These are phyloP conservation scores for Mellilla xanthometata DNA, from an alignment of 2,888 invertebrate genomes.

Conservation along the genomic window DNA sequence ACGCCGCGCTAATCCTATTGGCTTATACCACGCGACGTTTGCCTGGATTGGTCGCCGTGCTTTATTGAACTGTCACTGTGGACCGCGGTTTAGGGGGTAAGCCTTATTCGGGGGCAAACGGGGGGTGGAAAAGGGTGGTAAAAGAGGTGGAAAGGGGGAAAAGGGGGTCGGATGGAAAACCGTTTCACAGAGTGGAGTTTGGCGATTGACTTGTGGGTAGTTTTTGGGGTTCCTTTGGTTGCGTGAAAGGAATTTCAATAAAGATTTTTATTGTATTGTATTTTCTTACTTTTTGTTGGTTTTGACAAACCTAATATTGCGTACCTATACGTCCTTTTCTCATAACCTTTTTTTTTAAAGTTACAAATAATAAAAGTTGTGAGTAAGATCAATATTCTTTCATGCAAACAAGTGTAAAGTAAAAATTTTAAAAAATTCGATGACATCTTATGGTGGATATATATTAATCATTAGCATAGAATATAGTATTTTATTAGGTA, in stretches of 20 bases:
- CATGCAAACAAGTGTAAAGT: too few relatives aligned
- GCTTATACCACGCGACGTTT: constrained; percentile 81
- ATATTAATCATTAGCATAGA: too few relatives aligned
- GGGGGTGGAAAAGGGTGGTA: constrained; percentile 54
- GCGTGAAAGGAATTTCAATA: constrained; percentile 29
- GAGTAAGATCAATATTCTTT: too few relatives aligned
- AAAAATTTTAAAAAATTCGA: too few relatives aligned
- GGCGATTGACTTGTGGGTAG: constrained; percentile 82
- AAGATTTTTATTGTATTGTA: constrained; percentile 15
- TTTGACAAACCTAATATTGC: too few relatives aligned
- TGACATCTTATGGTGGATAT: too few relatives aligned
- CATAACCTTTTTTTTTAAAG: too few relatives aligned
- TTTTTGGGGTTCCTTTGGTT: constrained; percentile 71
- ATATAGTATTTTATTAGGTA: too few relatives aligned
- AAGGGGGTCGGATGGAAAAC: constrained; percentile 49
- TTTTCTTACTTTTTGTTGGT: not conserved
- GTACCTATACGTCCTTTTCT: too few relatives aligned
- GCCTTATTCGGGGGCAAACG: constrained; percentile 69
- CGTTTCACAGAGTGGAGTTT: constrained; percentile 73
- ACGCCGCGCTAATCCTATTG: constrained; percentile 79
- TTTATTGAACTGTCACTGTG: constrained; percentile 82
- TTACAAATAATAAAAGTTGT: too few relatives aligned
- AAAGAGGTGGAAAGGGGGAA: constrained; percentile 50
- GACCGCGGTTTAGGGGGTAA: constrained; percentile 77
- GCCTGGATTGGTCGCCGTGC: constrained; percentile 79